phyloP scores from a whole-genome alignment of 1,140 invertebrate species.

The Drosophila nebulosa region DNA sequence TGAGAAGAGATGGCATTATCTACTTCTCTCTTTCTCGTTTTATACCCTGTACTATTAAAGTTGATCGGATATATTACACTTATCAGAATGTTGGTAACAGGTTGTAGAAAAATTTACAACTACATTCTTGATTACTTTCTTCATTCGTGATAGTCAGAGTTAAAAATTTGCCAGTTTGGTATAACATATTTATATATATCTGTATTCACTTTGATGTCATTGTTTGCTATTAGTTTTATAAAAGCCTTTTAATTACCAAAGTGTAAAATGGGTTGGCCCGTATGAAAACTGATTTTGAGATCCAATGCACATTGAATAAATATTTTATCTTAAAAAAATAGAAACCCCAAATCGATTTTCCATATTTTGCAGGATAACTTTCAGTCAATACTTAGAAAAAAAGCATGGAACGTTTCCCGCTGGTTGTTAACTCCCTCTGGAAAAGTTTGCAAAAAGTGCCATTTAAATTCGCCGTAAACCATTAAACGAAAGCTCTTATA shows the following conservation, averaged over 20 bases:
- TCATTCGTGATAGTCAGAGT: no score
- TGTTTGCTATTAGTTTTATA: no score
- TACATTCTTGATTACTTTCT: no score
- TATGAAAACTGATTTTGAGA: no score
- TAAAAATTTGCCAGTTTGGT: no score
- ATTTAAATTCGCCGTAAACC: conserved; percentile 18
- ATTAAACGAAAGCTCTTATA: conserved; percentile 38
- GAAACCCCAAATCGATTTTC: neutral
- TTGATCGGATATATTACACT: neutral
- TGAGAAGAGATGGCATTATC: conserved; percentile 30
- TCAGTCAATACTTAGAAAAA: neutral
- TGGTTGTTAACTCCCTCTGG: neutral
- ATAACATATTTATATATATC: no score
- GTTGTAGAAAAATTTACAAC: neutral
- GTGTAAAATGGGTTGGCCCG: no score
- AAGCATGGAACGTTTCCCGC: conserved; percentile 5
- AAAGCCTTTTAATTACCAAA: no score
- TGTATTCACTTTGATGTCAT: no score
- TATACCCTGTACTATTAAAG: neutral
- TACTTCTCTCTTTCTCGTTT: conserved; percentile 1
- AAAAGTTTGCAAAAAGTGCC: conserved; percentile 42
- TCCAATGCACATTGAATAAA: no score
- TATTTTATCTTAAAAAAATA: neutral
- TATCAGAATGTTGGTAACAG: neutral
- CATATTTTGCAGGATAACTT: neutral